These are phyloP conservation scores for Malurus leucopterus DNA, from an alignment of 2,797 vertebrate genomes.

Conservation along the genomic window DNA sequence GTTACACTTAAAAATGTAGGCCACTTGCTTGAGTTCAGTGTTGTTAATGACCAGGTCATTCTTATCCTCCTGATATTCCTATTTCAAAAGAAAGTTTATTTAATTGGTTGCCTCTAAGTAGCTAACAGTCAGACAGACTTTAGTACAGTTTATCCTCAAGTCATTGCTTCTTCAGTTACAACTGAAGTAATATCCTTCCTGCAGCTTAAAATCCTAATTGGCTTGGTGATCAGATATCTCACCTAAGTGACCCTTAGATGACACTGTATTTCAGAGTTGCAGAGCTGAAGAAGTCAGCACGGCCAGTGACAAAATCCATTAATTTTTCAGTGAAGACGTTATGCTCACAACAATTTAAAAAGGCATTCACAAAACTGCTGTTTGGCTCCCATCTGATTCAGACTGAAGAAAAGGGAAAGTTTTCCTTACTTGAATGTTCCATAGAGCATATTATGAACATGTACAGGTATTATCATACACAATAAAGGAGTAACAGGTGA, in stretches of 20 bases:
- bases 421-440: background rate
- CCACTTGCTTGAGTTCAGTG: conserved; percentile 93
- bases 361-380: background rate
- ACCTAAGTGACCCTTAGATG: background rate
- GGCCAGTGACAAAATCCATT: background rate
- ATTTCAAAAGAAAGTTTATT: conserved; percentile 47
- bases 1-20: conserved; percentile 89
- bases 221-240: background rate
- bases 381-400: background rate
- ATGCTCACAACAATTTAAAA: background rate
- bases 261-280: background rate
- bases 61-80: conserved; percentile 94
- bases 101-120: conserved; percentile 19
- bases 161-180: conserved; percentile 13
- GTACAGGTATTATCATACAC: background rate
- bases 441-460: background rate
- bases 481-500: background rate
- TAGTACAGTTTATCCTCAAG: background rate
- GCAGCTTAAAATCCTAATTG: conserved; percentile 15
- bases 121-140: conserved; percentile 15
- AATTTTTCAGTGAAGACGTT: background rate
- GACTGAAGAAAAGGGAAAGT: background rate
- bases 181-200: conserved; percentile 7
- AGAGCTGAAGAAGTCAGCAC: background rate
- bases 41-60: conserved; percentile 88